Evolutionary conservation across 1,140 invertebrate genomes (phyloP), one percentile per base, ranked within the genome.

Genomic region (Heliconius hermathena): DNA sequence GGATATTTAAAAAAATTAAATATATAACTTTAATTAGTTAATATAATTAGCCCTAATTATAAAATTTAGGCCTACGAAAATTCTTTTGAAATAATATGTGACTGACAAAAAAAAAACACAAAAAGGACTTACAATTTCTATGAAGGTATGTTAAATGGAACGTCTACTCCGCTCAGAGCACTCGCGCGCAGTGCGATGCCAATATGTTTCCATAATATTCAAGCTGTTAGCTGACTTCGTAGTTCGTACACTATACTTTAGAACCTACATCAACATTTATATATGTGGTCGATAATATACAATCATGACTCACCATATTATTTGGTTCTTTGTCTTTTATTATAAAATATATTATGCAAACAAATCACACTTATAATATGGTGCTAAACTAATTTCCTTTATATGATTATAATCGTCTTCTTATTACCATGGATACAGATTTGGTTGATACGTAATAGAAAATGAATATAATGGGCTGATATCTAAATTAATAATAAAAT

Each of bases 181-280:
- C 79, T 81, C 79, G 41, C 38, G 79, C 79, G 79, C 79, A 81
- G 71, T 81, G 79, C 60, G 20, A 46, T 16, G 22, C 70, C 13
- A 22, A 52, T 74, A 38, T 57, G 66, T 80, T 80, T 74, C 74
- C 73, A 76, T 80, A 76, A 76, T 72, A 76, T 80, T 71, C 29
- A 52, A 79, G 49, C n/a, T n/a, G n/a, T n/a, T n/a, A n/a, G n/a
- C 73, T 9, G 66, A 54, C 70, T 71, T 33, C 33, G 33, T 46
- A 46, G 3, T 5, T 46, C 41, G 41, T 46, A 49, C 8, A 71
- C 74, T 46, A 76, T 76, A 29, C 60, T 66, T 66, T 66, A 71
- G 22, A 76, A 76, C 74, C 57, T 76, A 76, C 60, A 76, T 29
- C 36, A 76, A 76, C 74, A 70, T 36, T 70, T 76, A n/a, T 46